Evolutionary conservation across 2,113 vertebrate genomes (phyloP).

Genomic region (Serilophus lunatus): DNA sequence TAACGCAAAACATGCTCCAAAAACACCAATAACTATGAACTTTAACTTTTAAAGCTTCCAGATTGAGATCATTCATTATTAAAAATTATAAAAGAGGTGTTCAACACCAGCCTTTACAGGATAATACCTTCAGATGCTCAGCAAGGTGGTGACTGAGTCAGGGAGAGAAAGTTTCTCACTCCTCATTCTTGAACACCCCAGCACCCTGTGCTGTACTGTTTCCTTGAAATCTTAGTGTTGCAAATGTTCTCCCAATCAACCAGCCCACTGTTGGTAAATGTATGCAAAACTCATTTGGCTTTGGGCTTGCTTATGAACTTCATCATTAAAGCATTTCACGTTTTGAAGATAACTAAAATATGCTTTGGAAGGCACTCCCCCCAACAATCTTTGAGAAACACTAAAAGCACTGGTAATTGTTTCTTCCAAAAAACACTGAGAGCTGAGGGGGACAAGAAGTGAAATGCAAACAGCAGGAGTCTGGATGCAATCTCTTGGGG

Average conservation of each 20-base stretch:
- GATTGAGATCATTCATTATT: background rate
- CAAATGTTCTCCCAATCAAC: background rate
- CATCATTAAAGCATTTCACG: background rate
- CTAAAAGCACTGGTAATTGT: background rate
- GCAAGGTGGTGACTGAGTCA: background rate
- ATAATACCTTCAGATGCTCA: background rate
- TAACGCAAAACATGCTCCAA: background rate
- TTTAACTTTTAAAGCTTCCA: background rate
- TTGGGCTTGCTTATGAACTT: background rate
- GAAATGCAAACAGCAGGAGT: background rate
- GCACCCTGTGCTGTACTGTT: background rate
- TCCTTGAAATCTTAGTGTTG: background rate
- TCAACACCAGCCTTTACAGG: background rate
- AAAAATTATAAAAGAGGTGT: background rate
- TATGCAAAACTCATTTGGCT: background rate
- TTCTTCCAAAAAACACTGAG: background rate
- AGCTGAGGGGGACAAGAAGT: background rate
- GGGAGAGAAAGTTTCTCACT: background rate
- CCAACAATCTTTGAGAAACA: background rate
- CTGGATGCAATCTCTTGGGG: background rate
- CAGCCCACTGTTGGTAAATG: background rate
- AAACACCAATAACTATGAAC: background rate
- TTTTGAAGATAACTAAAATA: background rate
- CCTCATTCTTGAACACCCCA: background rate
- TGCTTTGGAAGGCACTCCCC: background rate